These are phyloP conservation scores for Unio delphinus DNA, from an alignment of 2,888 invertebrate genomes.

Conservation along the genomic window DNA sequence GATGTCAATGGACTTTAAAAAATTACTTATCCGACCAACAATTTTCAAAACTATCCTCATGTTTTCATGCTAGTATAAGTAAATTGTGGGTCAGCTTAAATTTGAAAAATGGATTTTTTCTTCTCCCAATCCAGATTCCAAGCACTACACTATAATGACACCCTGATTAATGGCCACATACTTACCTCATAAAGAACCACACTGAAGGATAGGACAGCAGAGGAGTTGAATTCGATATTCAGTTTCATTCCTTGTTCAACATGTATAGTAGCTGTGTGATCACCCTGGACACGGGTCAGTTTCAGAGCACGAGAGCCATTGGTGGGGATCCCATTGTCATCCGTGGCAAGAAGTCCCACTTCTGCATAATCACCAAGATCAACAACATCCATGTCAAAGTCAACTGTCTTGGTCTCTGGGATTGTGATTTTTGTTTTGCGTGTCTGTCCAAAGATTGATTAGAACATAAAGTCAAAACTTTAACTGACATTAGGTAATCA, in stretches of 20 bases:
- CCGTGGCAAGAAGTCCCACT: constrained; percentile 51
- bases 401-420: constrained; percentile 32
- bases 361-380: constrained; percentile 55
- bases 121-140: too few species aligned
- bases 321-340: constrained; percentile 33
- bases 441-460: constrained; percentile 20
- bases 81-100: too few species aligned
- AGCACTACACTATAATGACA: too few species aligned
- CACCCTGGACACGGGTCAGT: constrained; percentile 46
- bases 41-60: too few species aligned
- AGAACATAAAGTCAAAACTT: neutral
- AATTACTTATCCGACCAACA: too few species aligned
- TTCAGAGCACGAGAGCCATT: constrained; percentile 23
- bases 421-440: constrained; percentile 48
- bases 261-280: constrained; percentile 51
- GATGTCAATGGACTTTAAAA: too few species aligned
- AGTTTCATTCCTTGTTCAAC: constrained; percentile 49
- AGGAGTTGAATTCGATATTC: constrained; percentile 51
- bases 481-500: too few species aligned
- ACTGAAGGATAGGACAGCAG: constrained; percentile 51
- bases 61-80: too few species aligned
- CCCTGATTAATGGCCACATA: too few species aligned
- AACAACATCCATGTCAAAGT: constrained; percentile 44
- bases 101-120: too few species aligned
- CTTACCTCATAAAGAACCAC: constrained; percentile 50